phyloP scores from a whole-genome alignment of 1,140 invertebrate species.

The Heliconius himera region DNA sequence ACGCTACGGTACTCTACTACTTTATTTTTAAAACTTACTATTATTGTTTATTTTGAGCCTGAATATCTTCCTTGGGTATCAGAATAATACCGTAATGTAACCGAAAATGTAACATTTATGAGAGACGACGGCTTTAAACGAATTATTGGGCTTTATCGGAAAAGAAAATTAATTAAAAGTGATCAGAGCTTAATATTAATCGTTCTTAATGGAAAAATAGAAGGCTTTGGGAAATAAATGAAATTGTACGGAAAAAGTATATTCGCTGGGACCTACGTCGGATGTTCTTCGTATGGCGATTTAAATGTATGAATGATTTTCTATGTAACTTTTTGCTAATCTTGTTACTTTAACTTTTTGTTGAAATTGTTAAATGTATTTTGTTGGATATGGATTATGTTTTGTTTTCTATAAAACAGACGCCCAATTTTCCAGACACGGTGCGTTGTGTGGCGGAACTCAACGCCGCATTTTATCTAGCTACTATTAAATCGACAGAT shows the following conservation, averaged over 20 bases:
- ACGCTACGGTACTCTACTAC: too few relatives aligned
- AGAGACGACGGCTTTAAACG: constrained; percentile 27
- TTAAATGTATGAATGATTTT: neutral
- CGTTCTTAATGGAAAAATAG: constrained; percentile 35
- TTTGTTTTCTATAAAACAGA: too few relatives aligned
- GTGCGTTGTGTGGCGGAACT: too few relatives aligned
- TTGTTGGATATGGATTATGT: too few relatives aligned
- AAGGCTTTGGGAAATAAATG: constrained; percentile 11
- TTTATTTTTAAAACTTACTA: too few relatives aligned
- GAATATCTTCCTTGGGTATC: neutral
- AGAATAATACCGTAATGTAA: constrained; percentile 9
- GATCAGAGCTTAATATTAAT: constrained; percentile 38
- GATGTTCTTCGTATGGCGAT: neutral
- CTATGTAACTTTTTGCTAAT: neutral
- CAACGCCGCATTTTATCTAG: too few relatives aligned
- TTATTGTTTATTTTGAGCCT: too few relatives aligned
- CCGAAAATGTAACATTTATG: constrained; percentile 15
- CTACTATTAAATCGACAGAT: too few relatives aligned
- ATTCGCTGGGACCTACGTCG: neutral
- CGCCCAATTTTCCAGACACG: too few relatives aligned
- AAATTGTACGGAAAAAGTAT: neutral
- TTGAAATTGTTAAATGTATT: neutral
- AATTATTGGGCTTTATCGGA: constrained; percentile 36
- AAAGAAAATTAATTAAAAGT: constrained; percentile 38
- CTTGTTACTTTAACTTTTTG: too few relatives aligned